These are phyloP conservation scores for Vesta saturnalis DNA, from an alignment of 2,888 invertebrate genomes.

Conservation along the genomic window DNA sequence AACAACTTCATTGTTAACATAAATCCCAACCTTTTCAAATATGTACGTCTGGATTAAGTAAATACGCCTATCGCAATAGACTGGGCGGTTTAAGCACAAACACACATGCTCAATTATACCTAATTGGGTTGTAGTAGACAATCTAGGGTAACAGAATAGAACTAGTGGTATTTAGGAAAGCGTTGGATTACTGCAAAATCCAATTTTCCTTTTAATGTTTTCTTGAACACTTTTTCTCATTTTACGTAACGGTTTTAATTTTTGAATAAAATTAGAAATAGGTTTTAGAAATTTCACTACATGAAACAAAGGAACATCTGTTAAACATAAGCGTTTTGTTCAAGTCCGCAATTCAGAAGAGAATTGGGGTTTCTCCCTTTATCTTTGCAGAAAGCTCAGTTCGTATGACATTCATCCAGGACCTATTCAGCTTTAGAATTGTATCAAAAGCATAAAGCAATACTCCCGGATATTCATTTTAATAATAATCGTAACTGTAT, in stretches of 20 bases:
- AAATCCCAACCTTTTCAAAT: conserved; percentile 31
- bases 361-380: conserved; percentile 18
- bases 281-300: too few species aligned
- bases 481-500: conserved; percentile 6
- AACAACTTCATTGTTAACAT: conserved; percentile 15
- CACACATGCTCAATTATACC: conserved; percentile 28
- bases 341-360: conserved; percentile 7
- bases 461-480: conserved; percentile 14
- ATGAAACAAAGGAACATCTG: conserved; percentile 1
- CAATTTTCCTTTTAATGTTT: too few species aligned
- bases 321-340: conserved; percentile 6
- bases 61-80: conserved; percentile 23
- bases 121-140: conserved; percentile 18
- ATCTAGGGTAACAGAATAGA: conserved; percentile 4
- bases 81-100: conserved; percentile 20
- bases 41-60: conserved; percentile 27
- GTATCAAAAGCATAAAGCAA: conserved; percentile 20
- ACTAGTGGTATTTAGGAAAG: not conserved
- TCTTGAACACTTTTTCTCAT: too few species aligned
- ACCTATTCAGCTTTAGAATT: conserved; percentile 6
- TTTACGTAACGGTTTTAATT: not conserved
- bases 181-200: not conserved
- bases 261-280: not conserved
- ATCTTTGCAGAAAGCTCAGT: conserved; percentile 7
- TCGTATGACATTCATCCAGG: conserved; percentile 16